Evolutionary conservation across 2,797 vertebrate species (phyloP).

Genomic region (Emydoidea blandingii): DNA sequence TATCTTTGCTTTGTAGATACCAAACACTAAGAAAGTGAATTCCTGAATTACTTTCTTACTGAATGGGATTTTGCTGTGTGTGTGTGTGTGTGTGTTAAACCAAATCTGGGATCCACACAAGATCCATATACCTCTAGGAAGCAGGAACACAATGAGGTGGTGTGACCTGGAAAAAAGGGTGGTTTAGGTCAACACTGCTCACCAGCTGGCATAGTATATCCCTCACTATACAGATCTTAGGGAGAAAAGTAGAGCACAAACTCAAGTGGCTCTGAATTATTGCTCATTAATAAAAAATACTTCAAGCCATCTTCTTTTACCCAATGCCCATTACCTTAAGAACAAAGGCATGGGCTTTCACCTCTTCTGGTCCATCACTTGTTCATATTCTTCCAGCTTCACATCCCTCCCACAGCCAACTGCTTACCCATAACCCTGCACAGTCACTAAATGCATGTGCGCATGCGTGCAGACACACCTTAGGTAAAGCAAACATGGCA

Average conservation of each 20-base stretch:
- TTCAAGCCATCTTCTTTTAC: neutral
- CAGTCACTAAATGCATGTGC: neutral
- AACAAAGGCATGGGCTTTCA: neutral
- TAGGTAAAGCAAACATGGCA: neutral
- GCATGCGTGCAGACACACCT: neutral
- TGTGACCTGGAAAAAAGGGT: neutral
- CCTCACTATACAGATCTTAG: neutral
- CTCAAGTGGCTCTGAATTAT: neutral
- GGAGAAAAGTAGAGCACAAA: neutral
- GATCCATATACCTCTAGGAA: neutral
- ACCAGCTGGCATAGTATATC: neutral
- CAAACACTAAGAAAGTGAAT: neutral
- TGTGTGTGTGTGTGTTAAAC: no score
- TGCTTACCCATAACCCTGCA: neutral
- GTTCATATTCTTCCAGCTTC: neutral
- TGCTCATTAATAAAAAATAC: neutral
- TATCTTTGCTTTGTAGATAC: neutral
- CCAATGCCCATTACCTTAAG: neutral
- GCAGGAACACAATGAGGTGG: neutral
- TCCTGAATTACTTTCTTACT: neutral
- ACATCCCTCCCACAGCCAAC: neutral
- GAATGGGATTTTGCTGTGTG: neutral
- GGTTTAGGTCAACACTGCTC: neutral
- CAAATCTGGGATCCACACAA: neutral
- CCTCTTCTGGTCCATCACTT: neutral